Percentiles rank a stretch among this genome's conserved stretches.
Conservation (phyloP, 2,113 vertebrate genomes). For the Steatornis caripensis region DNA sequence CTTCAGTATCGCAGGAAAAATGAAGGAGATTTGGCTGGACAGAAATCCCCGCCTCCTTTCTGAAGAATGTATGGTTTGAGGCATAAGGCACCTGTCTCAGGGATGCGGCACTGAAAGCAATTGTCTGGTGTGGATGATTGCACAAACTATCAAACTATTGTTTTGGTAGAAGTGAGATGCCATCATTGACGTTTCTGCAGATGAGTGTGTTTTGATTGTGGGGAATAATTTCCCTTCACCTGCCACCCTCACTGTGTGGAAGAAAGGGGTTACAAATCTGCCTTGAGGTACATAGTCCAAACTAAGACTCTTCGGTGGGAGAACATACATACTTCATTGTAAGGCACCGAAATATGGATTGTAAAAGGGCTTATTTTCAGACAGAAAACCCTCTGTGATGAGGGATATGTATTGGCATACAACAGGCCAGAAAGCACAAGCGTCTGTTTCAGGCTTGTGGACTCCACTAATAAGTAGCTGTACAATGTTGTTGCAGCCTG, state of each 20-base stretch:
- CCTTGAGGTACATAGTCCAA: not conserved
- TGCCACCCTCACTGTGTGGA: too few species aligned
- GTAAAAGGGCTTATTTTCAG: not conserved
- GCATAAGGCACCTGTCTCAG: not conserved
- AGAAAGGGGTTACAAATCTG: not conserved
- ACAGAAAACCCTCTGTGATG: not conserved
- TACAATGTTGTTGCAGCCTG: not conserved
- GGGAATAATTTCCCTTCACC: not conserved
- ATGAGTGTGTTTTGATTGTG: not conserved
- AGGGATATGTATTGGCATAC: not conserved
- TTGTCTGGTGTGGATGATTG: not conserved
- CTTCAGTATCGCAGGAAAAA: not conserved
- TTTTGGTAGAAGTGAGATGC: not conserved
- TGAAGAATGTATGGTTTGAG: not conserved
- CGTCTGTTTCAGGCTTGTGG: not conserved
- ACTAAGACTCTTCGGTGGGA: not conserved
- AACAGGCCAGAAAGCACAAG: not conserved
- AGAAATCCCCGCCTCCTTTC: not conserved
- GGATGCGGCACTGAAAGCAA: not conserved
- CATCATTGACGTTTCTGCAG: not conserved
- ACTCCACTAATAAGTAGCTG: not conserved
- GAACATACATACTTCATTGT: not conserved
- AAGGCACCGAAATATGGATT: not conserved
- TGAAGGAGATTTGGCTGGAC: not conserved
- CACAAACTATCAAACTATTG: not conserved